Percentiles rank a stretch among this genome's conserved stretches.
These are phyloP conservation scores for Coregonus clupeaformis DNA, from an alignment of 2,113 vertebrate species.

Conservation along the genomic window DNA sequence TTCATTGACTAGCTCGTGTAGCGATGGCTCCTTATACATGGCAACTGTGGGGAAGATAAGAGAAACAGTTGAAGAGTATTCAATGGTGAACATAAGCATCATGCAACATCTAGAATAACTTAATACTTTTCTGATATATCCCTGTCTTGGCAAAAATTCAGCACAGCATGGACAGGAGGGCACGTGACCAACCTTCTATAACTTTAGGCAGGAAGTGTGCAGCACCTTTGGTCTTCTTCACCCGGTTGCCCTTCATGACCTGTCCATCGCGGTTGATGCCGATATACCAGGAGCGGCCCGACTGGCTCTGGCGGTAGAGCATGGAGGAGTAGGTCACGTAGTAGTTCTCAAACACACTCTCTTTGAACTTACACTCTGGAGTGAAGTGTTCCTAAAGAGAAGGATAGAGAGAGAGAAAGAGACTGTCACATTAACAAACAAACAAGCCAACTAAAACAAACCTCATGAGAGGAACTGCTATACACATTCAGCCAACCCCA, in stretches of 20 bases:
- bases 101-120: no score
- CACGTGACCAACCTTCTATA: constrained; percentile 84
- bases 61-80: constrained; percentile 5
- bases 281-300: constrained; percentile 88
- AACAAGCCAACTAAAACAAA: no score
- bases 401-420: constrained; percentile 66
- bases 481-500: constrained; percentile 6
- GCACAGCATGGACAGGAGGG: not conserved
- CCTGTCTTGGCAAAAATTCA: not conserved
- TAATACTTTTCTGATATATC: no score
- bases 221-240: constrained; percentile 89
- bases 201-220: constrained; percentile 92
- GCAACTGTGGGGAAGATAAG: constrained; percentile 66
- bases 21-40: constrained; percentile 87
- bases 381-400: constrained; percentile 84
- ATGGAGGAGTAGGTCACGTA: constrained; percentile 90
- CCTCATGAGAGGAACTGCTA: not conserved
- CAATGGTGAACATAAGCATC: constrained; percentile 60
- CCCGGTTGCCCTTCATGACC: constrained; percentile 84
- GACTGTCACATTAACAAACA: constrained; percentile 64
- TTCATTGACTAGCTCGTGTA: constrained; percentile 78
- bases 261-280: constrained; percentile 87
- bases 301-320: constrained; percentile 86
- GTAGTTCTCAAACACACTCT: constrained; percentile 93
- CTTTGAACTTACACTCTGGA: constrained; percentile 90